Conservation (phyloP, 2,113 vertebrate species). For the Aegithalos caudatus region DNA sequence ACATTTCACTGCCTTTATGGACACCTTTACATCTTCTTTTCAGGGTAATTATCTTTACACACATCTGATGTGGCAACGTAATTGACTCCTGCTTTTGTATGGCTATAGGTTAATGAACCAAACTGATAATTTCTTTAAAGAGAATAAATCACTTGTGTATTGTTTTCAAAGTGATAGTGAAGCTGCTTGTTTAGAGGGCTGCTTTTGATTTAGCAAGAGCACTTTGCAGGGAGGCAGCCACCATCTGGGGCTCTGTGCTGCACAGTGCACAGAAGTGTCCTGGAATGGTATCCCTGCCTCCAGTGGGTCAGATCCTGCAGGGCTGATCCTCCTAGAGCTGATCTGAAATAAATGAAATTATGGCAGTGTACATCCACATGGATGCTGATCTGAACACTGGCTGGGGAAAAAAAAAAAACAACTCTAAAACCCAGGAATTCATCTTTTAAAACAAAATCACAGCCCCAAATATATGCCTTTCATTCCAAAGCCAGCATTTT, state of each 20-base stretch:
- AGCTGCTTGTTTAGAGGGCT: slow-evolving; percentile 28
- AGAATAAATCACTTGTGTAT: slow-evolving; percentile 65
- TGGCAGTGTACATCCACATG: fast-evolving
- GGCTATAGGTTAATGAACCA: slow-evolving; percentile 76
- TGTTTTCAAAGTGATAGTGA: slow-evolving; percentile 59
- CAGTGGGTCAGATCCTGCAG: not conserved
- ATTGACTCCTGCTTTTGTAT: slow-evolving; percentile 74
- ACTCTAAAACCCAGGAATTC: not conserved
- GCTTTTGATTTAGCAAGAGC: slow-evolving; percentile 55
- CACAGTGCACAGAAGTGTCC: not conserved
- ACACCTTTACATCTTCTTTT: slow-evolving; percentile 76
- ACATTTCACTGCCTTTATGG: slow-evolving; percentile 77
- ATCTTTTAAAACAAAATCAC: not conserved
- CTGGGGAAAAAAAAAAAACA: not conserved
- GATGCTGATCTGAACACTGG: not conserved
- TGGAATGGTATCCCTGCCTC: not conserved
- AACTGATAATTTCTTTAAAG: slow-evolving; percentile 62
- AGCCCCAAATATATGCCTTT: not conserved
- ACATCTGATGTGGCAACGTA: slow-evolving; percentile 71
- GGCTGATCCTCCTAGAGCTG: not conserved
- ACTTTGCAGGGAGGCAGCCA: slow-evolving; percentile 34
- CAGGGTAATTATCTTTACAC: slow-evolving; percentile 77
- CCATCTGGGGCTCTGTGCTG: slow-evolving; percentile 41
- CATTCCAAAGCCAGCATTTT: not conserved
- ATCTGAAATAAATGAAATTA: not conserved